These are phyloP conservation scores for Drosophila triauraria DNA, from an alignment of 1,140 invertebrate species.

Conservation along the genomic window DNA sequence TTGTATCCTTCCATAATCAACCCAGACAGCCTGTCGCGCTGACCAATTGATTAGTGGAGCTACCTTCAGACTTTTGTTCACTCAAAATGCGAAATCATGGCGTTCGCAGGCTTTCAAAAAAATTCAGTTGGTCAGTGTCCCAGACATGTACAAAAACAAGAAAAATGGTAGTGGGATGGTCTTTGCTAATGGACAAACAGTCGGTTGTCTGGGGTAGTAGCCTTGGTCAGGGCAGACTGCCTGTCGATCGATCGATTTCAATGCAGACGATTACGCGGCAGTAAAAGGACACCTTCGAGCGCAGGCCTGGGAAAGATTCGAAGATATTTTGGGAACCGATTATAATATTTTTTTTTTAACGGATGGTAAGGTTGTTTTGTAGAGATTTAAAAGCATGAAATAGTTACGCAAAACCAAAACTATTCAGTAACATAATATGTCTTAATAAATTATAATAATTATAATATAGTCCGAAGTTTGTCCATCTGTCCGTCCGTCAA, in stretches of 20 bases:
- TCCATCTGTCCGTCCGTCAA: too few species aligned
- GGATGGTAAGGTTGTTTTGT: background rate
- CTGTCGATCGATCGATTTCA: slow-evolving; percentile 49
- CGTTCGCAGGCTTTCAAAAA: slow-evolving; percentile 36
- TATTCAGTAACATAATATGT: background rate
- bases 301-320: slow-evolving; percentile 22
- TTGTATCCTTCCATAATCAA: slow-evolving; percentile 11
- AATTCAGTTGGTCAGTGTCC: slow-evolving; percentile 48
- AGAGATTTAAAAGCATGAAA: background rate
- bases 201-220: slow-evolving; percentile 33
- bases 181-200: slow-evolving; percentile 40
- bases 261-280: slow-evolving; percentile 49
- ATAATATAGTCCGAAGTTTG: too few species aligned
- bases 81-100: slow-evolving; percentile 46
- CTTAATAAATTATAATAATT: too few species aligned
- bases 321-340: slow-evolving; percentile 6
- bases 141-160: slow-evolving; percentile 35
- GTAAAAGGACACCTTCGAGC: slow-evolving; percentile 25
- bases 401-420: too few species aligned
- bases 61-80: slow-evolving; percentile 18
- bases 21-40: slow-evolving; percentile 42
- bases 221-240: slow-evolving; percentile 34
- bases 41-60: slow-evolving; percentile 47
- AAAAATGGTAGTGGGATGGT: slow-evolving; percentile 41
- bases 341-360: background rate